phyloP scores from a whole-genome alignment of 2,797 vertebrate species.

The Myotis daubentonii region DNA sequence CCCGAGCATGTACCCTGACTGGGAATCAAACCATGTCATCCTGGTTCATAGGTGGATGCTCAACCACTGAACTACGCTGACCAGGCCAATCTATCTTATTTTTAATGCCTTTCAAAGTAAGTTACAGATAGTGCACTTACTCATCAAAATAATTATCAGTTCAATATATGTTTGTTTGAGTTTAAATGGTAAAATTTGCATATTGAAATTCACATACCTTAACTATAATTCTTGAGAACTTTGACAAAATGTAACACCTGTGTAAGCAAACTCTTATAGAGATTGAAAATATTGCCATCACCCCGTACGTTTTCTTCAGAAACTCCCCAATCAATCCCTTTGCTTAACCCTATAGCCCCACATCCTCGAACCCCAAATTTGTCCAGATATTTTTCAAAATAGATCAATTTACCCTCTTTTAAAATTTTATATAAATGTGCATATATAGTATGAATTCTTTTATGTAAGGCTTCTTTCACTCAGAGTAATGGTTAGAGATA shows the following conservation, averaged over 20 bases:
- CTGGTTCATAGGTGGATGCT: too few relatives aligned
- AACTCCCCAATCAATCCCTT: background rate
- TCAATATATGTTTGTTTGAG: conserved; percentile 8
- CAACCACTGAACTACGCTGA: too few relatives aligned
- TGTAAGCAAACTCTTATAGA: background rate
- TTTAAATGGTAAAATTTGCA: background rate
- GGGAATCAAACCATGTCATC: too few relatives aligned
- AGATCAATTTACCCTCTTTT: background rate
- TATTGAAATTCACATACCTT: background rate
- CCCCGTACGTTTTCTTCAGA: background rate
- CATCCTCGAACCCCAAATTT: background rate
- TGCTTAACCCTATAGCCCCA: background rate
- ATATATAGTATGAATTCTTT: background rate
- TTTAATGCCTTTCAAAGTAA: background rate
- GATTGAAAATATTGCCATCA: background rate
- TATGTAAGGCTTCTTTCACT: background rate
- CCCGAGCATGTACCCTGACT: too few relatives aligned
- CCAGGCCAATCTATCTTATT: background rate
- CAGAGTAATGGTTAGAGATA: background rate
- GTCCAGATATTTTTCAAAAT: background rate
- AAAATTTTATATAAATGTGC: background rate
- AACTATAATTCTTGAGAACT: background rate
- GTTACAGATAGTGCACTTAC: background rate
- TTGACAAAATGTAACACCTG: background rate
- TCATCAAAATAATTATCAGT: background rate